A percentile compares a stretch with the other conserved stretches of the same genome.
Evolutionary conservation across 1,140 invertebrate genomes (phyloP).

Genomic region (Bombus turneri): DNA sequence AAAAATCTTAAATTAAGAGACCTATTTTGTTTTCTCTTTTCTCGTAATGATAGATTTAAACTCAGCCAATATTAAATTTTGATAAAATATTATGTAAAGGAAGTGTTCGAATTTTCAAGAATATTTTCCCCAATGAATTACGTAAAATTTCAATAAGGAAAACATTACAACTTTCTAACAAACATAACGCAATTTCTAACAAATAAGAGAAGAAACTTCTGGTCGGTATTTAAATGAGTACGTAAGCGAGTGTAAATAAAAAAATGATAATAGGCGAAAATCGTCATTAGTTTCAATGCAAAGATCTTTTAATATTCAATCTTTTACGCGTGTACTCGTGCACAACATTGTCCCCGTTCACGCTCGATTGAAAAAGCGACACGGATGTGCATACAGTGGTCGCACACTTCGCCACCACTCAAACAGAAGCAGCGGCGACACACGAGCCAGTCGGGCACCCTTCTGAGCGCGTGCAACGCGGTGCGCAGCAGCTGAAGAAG

Average conservation of each 20-base stretch:
- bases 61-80: not conserved
- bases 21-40: not conserved
- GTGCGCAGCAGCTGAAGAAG: slow-evolving; percentile 58
- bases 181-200: too few relatives aligned
- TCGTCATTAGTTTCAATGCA: not conserved
- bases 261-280: not conserved
- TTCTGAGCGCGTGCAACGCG: slow-evolving; percentile 64
- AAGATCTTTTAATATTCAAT: not conserved
- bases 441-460: slow-evolving; percentile 53
- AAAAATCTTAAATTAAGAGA: not conserved
- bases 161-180: not conserved
- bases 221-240: not conserved
- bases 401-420: slow-evolving; percentile 62
- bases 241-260: not conserved
- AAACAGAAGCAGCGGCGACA: slow-evolving; percentile 49
- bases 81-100: not conserved
- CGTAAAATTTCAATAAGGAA: not conserved
- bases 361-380: slow-evolving; percentile 32
- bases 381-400: slow-evolving; percentile 46
- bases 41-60: not conserved
- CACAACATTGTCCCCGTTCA: not conserved
- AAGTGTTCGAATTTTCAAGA: not conserved
- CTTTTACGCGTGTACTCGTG: not conserved
- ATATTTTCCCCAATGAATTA: not conserved
- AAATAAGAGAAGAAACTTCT: not conserved